phyloP scores from a whole-genome alignment of 2,797 vertebrate genomes.

The Falco biarmicus region DNA sequence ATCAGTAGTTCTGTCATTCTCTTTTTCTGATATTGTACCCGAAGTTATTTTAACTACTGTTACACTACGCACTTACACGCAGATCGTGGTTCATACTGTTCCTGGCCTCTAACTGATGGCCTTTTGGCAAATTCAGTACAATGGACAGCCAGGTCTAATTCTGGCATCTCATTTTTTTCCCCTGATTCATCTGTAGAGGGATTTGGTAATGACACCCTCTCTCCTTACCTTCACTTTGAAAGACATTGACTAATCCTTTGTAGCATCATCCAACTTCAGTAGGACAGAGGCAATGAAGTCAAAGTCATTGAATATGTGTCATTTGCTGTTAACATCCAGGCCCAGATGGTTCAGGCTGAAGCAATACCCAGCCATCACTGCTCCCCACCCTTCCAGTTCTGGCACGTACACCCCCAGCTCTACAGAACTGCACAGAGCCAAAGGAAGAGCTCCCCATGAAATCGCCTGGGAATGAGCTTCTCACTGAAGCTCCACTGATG shows the following conservation, averaged over 20 bases:
- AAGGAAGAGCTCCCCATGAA: neutral
- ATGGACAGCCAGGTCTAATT: neutral
- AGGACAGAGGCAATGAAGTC: neutral
- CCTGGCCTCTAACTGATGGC: neutral
- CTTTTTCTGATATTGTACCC: neutral
- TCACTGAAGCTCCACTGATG: neutral
- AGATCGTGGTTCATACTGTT: neutral
- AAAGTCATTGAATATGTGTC: neutral
- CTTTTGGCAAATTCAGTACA: neutral
- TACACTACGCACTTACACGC: neutral
- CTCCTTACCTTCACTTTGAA: neutral
- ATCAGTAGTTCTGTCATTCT: neutral
- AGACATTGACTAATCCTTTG: neutral
- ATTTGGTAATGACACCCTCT: neutral
- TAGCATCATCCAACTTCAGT: neutral
- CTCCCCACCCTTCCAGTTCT: neutral
- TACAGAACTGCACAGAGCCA: neutral
- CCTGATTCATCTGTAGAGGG: neutral
- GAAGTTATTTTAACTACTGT: neutral
- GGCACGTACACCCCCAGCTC: neutral
- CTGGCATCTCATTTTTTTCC: neutral
- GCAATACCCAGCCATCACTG: neutral
- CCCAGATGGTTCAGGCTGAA: neutral
- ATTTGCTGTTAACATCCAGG: neutral
- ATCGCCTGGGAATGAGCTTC: neutral